phyloP scores from a whole-genome alignment of 2,888 invertebrate genomes.

The Pachycephus smyrnensis region DNA sequence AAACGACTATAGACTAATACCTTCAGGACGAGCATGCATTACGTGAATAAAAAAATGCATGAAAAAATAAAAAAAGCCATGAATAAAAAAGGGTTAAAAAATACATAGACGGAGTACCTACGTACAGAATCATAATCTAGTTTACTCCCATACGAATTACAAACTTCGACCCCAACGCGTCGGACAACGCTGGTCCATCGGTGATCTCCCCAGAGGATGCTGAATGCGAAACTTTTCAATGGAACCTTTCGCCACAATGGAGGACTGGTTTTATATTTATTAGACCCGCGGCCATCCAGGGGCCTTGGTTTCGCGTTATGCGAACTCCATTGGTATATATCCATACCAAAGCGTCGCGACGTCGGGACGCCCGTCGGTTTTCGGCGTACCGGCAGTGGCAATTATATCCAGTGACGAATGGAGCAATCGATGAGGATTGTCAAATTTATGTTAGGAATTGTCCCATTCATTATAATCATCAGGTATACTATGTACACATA shows the following conservation, averaged over 20 bases:
- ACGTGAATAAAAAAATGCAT: background rate
- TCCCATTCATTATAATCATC: background rate
- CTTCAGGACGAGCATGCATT: background rate
- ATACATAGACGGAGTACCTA: background rate
- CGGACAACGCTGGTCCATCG: background rate
- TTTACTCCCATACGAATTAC: background rate
- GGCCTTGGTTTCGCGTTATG: constrained; percentile 18
- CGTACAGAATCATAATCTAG: constrained; percentile 3
- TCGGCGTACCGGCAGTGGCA: background rate
- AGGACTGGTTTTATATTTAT: constrained; percentile 55
- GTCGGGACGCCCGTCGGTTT: background rate
- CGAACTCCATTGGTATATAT: constrained; percentile 12
- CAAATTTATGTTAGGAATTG: background rate
- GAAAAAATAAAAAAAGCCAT: background rate
- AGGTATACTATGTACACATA: background rate
- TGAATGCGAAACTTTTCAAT: constrained; percentile 50
- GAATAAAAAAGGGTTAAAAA: background rate
- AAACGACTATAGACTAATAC: background rate
- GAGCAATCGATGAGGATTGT: background rate
- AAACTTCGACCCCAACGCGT: background rate
- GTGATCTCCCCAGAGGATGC: constrained; percentile 16
- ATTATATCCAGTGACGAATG: background rate
- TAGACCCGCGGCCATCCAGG: constrained; percentile 45
- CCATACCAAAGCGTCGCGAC: constrained; percentile 23
- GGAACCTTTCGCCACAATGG: constrained; percentile 48